Base-by-base conservation (phyloP, 2,888 invertebrate species). In the Marronus borbonicus region DNA sequence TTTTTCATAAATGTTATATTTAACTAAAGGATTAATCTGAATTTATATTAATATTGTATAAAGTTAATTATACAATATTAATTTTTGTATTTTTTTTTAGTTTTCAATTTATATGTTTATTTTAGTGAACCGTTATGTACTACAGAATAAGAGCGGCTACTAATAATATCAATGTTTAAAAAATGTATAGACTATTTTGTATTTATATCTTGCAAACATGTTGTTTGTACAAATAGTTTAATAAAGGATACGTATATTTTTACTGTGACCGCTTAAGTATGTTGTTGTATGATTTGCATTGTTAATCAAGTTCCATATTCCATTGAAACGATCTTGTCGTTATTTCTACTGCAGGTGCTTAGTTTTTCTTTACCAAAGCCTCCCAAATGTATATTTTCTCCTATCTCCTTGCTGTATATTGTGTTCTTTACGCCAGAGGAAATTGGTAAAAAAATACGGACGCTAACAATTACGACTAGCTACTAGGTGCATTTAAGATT, bases 161-260 rank as follows among this genome's bases (percentile, higher is more conserved):
- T 72, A 70, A 17, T 70, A 36, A 36, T 70, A n/a, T n/a, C 12
- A 72, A 39, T 58, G 50, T 50, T 52, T 28, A 12, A 50, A 50
- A 31, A 58, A 58, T 72, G 58, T 39, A 72, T 72, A 58, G 58
- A 58, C 39, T 58, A 39, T 72, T 72, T 72, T 68, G 50, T 68
- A 68, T 68, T 68, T 72, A 58, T 72, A 39, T 72, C 44, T 72
- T 72, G 58, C 72, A 72, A 72, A 72, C 58, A 39, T 69, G 36
- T 70, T 70, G 39, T 72, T 72, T 70, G 70, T 70, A 31, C 36
- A 55, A 70, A 55, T 70, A 36, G 36, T 70, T 24, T 55, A 70
- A 70, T 70, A 70, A 55, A 70, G 55, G 36, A 52, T 36, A 20
- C 1, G 24, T 72, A 72, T 58, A 58, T 72, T 60, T 58, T 58